These are phyloP conservation scores for Automeris io DNA, from an alignment of 2,888 invertebrate species.

Conservation along the genomic window DNA sequence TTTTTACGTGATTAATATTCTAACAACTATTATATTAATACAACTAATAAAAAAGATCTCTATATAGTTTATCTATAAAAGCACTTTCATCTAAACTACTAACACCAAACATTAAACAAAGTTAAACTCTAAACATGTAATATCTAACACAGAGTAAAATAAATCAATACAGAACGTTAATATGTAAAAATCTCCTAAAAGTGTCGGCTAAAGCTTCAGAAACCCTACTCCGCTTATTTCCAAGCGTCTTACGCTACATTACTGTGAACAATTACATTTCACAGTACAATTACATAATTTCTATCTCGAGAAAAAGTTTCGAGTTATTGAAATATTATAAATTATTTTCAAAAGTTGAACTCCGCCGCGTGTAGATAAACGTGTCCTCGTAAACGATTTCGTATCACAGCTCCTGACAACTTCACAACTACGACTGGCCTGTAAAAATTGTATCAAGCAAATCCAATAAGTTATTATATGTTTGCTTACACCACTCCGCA, in stretches of 20 bases:
- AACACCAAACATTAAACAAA: constrained; percentile 73
- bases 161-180: constrained; percentile 31
- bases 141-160: constrained; percentile 34
- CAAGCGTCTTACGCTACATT: constrained; percentile 1
- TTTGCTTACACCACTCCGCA: too few species aligned
- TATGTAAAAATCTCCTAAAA: constrained; percentile 46
- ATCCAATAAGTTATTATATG: too few species aligned
- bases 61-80: constrained; percentile 56
- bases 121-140: constrained; percentile 24
- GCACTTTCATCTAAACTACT: constrained; percentile 65
- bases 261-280: not conserved
- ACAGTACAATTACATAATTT: not conserved
- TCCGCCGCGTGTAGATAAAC: not conserved
- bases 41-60: too few species aligned
- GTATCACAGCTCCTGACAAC: constrained; percentile 58
- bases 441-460: too few species aligned
- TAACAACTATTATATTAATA: too few species aligned
- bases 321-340: constrained; percentile 31
- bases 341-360: not conserved
- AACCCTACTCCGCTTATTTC: constrained; percentile 41
- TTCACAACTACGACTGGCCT: constrained; percentile 50
- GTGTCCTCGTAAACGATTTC: constrained; percentile 30
- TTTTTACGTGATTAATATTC: too few species aligned
- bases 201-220: constrained; percentile 56
- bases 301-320: constrained; percentile 50